Percentiles rank a stretch among this genome's conserved stretches.
Evolutionary conservation across 2,888 invertebrate genomes (phyloP).

Genomic region (Autographa pulchrina): DNA sequence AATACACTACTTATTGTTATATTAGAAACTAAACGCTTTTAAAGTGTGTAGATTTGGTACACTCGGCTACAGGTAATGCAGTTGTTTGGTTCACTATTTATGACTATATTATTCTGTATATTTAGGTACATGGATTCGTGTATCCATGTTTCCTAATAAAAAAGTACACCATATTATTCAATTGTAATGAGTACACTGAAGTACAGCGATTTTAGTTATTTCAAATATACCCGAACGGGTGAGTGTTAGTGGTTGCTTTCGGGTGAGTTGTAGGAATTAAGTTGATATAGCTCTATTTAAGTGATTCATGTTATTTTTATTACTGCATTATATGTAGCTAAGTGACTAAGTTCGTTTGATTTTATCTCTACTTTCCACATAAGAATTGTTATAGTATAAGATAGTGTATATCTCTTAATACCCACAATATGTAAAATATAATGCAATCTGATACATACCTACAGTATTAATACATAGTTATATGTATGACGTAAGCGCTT

Average conservation of each 20-base stretch:
- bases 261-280: background rate
- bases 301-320: background rate
- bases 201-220: background rate
- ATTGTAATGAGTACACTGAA: background rate
- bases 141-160: too few relatives aligned
- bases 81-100: background rate
- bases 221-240: background rate
- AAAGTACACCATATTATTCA: background rate
- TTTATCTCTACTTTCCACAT: slow-evolving; percentile 18
- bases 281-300: background rate
- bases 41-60: slow-evolving; percentile 15
- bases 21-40: slow-evolving; percentile 29
- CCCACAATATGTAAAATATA: slow-evolving; percentile 46
- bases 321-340: slow-evolving; percentile 18
- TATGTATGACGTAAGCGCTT: slow-evolving; percentile 72
- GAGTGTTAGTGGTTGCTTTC: background rate
- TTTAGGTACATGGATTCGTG: too few relatives aligned
- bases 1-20: slow-evolving; percentile 28
- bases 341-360: slow-evolving; percentile 6
- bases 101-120: background rate
- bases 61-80: background rate
- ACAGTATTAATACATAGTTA: slow-evolving; percentile 76
- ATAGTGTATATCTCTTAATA: slow-evolving; percentile 45
- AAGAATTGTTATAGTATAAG: slow-evolving; percentile 32
- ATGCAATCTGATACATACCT: slow-evolving; percentile 63